phyloP scores from a whole-genome alignment of 2,113 vertebrate species.

The Rhea americana region DNA sequence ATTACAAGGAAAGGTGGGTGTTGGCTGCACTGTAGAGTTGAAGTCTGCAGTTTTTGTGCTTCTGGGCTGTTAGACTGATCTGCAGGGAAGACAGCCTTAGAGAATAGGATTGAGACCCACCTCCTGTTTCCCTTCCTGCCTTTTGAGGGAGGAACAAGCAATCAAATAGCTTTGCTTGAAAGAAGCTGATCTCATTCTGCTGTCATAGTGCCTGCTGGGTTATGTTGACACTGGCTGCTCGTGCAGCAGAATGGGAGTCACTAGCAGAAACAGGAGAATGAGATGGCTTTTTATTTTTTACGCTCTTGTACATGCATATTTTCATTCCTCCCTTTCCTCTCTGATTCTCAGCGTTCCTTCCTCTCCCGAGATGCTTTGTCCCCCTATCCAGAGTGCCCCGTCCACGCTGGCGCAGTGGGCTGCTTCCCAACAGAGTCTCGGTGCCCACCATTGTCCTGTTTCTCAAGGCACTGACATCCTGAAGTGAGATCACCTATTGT shows the following conservation, averaged over 20 bases:
- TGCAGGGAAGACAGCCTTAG: neutral
- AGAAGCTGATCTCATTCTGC: neutral
- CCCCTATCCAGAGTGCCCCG: conserved; percentile 68
- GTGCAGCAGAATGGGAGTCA: neutral
- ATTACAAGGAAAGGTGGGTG: neutral
- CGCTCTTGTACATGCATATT: conserved; percentile 58
- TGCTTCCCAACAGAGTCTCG: conserved; percentile 72
- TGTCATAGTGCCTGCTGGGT: neutral
- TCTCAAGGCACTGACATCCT: conserved; percentile 72
- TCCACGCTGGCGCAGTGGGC: conserved; percentile 69
- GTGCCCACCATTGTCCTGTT: conserved; percentile 74
- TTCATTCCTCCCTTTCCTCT: conserved; percentile 76
- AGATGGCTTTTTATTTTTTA: conserved; percentile 32
- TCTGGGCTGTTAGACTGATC: neutral
- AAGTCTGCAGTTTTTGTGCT: neutral
- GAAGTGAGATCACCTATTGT: conserved; percentile 73
- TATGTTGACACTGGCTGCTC: accelerated
- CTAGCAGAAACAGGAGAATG: conserved; percentile 21
- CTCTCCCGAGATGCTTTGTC: conserved; percentile 74
- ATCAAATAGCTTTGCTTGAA: neutral
- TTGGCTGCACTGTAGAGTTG: neutral
- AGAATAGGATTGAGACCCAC: neutral
- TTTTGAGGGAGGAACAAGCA: neutral
- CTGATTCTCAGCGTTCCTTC: conserved; percentile 75
- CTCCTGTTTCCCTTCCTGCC: neutral